Base-by-base conservation (phyloP, 2,113 vertebrate genomes). In the Vicugna pacos region DNA sequence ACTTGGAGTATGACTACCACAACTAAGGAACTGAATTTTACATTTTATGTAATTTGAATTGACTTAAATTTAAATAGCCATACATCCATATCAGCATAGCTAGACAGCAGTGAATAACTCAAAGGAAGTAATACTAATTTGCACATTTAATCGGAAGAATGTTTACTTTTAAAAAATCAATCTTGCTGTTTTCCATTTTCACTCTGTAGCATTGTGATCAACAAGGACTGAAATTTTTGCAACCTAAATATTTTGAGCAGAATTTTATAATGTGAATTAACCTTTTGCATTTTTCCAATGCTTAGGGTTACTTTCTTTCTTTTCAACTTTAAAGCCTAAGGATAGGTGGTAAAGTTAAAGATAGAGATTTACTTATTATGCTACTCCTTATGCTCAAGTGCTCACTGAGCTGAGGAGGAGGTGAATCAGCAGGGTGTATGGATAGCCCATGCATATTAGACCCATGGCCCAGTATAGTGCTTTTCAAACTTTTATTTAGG, bases 171-270 rank as follows among this genome's bases (percentile, higher is more conserved):
- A 89, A 72, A 69, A 82, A 83, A 58, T 79, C 52, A 86, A 32
- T 26, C 26, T 15, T 56, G 12, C 30, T 89, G 54, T 93, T 95
- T 96, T 96, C 93, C 79, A 6, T 52, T 83, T 86, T 82, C 67
- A 73, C 46, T 84, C 88, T 46, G 3, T 35, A n/a, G 30, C 32
- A 16, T 82, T n/a, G 5, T 83, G 80, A 82, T 91, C 30, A 56
- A 30, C n/a, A 54, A 22, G 85, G 42, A 77, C 17, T 87, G 35
- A 93, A 91, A 93, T 56, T 91, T 67, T 90, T 83, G 73, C 12
- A 88, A 20, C 32, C 52, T 86, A 35, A 93, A 17, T 95, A 70
- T 88, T 93, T 82, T 64, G 60, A 42, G 1, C 86, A 91, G 26
- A 91, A 64, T 89, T 86, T 92, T 86, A 50, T 80, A 28, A 69